Evolutionary conservation across 2,888 invertebrate species (phyloP), one percentile per base, ranked within the genome.

Genomic region (Philereme transversata): DNA sequence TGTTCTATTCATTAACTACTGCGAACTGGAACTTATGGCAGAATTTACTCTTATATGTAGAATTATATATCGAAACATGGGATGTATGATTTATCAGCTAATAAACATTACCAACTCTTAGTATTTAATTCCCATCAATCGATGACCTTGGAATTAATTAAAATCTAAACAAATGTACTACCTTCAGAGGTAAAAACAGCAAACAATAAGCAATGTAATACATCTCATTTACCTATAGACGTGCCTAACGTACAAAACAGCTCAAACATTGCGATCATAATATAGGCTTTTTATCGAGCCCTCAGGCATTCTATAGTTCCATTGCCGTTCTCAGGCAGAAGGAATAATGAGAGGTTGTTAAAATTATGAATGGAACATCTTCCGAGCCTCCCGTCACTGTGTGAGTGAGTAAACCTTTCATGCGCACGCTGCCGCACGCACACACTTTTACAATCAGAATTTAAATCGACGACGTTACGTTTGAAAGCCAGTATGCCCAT

Each of bases 331-430:
- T 77, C 79, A 77, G 82, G 75, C 79, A 72, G 53, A 57, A 74
- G 75, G 77, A 76, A 86, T 88, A 89, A 89, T 88, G 86, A 89
- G 87, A 80, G 86, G 88, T 86, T 89, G 88, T 89, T 88, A 87
- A 87, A 86, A 87, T 88, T 88, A 90, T 90, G 90, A 90, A 90
- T 90, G 89, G 84, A 89, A 82, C 82, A 82, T 87, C 86, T 84
- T 80, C 79, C 68, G 75, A 81, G 73, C 40, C 52, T 45, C 60
- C 60, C 51, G 58, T 55, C 60, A 55, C 60, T 72, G 83, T 84
- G 82, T 82, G 82, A 62, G 66, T 64, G 69, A 73, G 69, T 72
- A 72, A 67, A 46, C 69, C 72, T 67, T 63, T 57, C 67, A 66
- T 57, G 51, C 66, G 66, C 67, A 62, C 61, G 59, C 52, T 51